Conservation (phyloP, 2,113 vertebrate genomes). For the Atractosteus spatula region DNA sequence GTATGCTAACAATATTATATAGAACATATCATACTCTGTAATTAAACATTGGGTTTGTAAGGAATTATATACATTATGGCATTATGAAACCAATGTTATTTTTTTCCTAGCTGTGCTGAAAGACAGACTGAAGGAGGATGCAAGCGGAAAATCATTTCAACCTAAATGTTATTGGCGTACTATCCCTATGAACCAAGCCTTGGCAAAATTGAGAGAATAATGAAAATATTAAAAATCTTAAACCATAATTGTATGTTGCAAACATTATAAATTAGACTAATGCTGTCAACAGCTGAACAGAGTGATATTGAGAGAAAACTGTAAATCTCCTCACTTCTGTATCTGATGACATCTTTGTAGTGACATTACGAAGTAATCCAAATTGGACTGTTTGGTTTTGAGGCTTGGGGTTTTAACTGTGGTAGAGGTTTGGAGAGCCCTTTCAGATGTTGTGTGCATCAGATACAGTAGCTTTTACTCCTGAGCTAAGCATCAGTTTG, state of each 20-base stretch:
- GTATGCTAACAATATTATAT: no score
- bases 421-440: neutral
- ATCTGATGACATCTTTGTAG: constrained; percentile 43
- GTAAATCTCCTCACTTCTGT: constrained; percentile 32
- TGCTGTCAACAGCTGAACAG: constrained; percentile 55
- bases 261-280: constrained; percentile 38
- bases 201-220: constrained; percentile 23
- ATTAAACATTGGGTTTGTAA: no score
- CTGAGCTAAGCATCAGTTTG: no score
- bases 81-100: no score
- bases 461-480: no score
- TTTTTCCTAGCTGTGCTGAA: no score
- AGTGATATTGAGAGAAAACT: constrained; percentile 43
- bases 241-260: constrained; percentile 55
- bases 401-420: neutral
- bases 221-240: constrained; percentile 28
- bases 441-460: neutral
- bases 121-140: no score
- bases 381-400: neutral
- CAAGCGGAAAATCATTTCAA: constrained; percentile 46
- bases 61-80: no score
- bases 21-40: no score
- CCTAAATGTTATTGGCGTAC: constrained; percentile 49
- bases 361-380: constrained; percentile 2
- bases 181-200: neutral